Base-by-base conservation (phyloP, 2,888 invertebrate genomes). In the Ephialtes manifestator region DNA sequence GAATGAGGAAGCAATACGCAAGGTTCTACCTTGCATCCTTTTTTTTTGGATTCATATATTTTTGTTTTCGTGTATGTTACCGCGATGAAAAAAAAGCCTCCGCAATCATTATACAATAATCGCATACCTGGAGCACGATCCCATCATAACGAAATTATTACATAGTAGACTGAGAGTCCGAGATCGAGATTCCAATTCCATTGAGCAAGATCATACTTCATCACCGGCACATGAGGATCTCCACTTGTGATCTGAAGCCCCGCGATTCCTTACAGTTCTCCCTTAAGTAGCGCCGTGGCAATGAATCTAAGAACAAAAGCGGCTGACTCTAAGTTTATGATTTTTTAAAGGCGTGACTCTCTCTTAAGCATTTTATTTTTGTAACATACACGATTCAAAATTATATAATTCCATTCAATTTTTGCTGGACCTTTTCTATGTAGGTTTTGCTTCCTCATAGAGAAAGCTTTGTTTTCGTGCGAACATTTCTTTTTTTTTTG, bases 61-160 rank as follows among this genome's bases (percentile, higher is more conserved):
- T 58, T 58, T 58, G 58, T 28, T 13, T 11, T 58, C 28, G 58
- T 58, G 58, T 58, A 58, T 58, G 58, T 58, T 28, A 58, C 58
- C 15, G 24, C 28, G 58, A 58, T 58, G 15, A 13, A 24, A 58
- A 51, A 58, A 58, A 58, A 24, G 4, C 15, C 58, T 28, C 28
- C 28, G 20, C 55, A 13, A 28, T 58, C 28, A 28, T 58, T 58
- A 28, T 20, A 28, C 28, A 68, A 24, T 20, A 20, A 70, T 53
- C 35, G 53, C 70, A 46, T 35, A 70, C 70, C 51, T 51, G 31
- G 53, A 31, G 53, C n/a, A 70, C 18, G 20, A 28, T 68, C 53
- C 70, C 70, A 28, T 70, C 20, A 53, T 53, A 70, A 51, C 18
- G 35, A 70, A 51, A 70, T 53, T 53, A 51, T 18, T 53, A 70